Percentiles rank a stretch among this genome's conserved stretches.
These are phyloP conservation scores for Pristionchus japonicus DNA, from an alignment of 2,888 invertebrate species.

Conservation along the genomic window DNA sequence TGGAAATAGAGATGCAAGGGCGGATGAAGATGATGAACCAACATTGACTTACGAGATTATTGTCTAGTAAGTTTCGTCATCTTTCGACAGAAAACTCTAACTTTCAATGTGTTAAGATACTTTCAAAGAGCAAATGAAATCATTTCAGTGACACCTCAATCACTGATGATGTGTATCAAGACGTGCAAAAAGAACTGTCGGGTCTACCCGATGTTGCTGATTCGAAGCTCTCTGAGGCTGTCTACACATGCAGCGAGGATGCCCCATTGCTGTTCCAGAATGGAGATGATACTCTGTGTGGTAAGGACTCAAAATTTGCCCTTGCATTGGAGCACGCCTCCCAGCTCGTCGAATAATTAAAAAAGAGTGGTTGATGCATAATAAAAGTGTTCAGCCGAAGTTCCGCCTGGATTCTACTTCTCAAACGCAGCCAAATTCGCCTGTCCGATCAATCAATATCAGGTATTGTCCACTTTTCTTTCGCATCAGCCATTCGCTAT, in stretches of 20 bases:
- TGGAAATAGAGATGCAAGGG: background rate
- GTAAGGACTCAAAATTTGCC: no score
- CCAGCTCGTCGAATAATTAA: no score
- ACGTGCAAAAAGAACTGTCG: background rate
- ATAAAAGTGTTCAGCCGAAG: conserved; percentile 24
- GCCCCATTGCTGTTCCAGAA: background rate
- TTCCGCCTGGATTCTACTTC: background rate
- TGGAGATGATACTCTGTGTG: background rate
- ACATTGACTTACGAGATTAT: background rate
- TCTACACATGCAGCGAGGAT: background rate
- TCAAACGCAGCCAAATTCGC: background rate
- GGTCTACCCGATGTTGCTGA: background rate
- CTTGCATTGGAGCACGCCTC: no score
- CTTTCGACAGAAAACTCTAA: background rate
- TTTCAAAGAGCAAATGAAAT: background rate
- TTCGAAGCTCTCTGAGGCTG: background rate
- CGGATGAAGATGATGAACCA: background rate
- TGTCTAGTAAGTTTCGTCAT: background rate
- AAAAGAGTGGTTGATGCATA: no score
- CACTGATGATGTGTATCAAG: background rate
- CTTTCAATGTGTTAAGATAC: background rate
- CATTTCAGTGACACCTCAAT: background rate
- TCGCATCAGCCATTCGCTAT: no score
- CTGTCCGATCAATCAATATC: background rate
- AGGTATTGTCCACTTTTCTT: background rate